Percentiles rank a stretch among this genome's conserved stretches.
These are phyloP conservation scores for Pogonognathellus flavescens DNA, from an alignment of 1,140 invertebrate genomes.

Conservation along the genomic window DNA sequence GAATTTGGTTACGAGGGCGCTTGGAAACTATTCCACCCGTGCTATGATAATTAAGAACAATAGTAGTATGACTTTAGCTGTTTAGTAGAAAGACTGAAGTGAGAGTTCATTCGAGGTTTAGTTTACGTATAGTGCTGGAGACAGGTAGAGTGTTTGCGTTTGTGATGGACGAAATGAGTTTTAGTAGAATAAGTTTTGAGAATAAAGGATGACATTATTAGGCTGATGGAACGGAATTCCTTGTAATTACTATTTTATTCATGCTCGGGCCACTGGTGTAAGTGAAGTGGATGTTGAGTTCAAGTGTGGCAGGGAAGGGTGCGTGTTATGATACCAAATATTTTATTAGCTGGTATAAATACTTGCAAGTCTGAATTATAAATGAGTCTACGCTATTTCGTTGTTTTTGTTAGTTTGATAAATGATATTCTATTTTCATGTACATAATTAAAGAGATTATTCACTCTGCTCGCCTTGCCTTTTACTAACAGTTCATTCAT, in stretches of 20 bases:
- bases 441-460: too few relatives aligned
- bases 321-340: background rate
- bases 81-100: too few relatives aligned
- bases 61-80: too few relatives aligned
- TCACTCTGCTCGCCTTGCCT: too few relatives aligned
- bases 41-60: too few relatives aligned
- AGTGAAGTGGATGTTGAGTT: constrained; percentile 8
- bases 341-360: background rate
- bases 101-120: too few relatives aligned
- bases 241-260: background rate
- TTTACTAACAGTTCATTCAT: too few relatives aligned
- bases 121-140: too few relatives aligned
- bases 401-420: too few relatives aligned
- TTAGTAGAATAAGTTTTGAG: background rate
- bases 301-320: background rate
- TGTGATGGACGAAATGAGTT: background rate
- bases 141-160: background rate
- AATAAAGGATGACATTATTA: background rate
- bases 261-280: background rate
- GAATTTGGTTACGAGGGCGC: too few relatives aligned
- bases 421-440: too few relatives aligned
- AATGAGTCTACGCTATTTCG: background rate
- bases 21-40: too few relatives aligned
- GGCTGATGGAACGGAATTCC: background rate
- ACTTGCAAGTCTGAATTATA: background rate